phyloP scores from a whole-genome alignment of 2,113 vertebrate species.

The Acanthochromis polyacanthus region DNA sequence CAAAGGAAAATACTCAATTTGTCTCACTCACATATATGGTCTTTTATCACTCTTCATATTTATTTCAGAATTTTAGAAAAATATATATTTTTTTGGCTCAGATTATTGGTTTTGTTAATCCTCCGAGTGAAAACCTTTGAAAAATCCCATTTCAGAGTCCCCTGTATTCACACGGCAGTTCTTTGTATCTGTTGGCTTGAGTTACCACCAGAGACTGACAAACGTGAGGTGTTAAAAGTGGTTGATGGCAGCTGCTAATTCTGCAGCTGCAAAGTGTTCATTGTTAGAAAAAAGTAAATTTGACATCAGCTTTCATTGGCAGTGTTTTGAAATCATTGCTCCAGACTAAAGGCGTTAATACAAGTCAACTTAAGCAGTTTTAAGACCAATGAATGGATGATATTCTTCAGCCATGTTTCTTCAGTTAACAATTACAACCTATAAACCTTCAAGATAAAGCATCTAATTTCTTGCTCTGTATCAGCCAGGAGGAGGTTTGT shows the following conservation, averaged over 20 bases:
- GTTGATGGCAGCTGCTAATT: constrained; percentile 13
- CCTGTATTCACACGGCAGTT: not conserved
- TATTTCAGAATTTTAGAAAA: too few relatives aligned
- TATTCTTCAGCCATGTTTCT: not conserved
- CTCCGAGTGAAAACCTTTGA: not conserved
- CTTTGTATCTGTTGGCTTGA: constrained; percentile 19
- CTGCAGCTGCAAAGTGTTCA: not conserved
- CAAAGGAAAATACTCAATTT: too few relatives aligned
- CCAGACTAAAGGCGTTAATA: not conserved
- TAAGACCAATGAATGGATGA: not conserved
- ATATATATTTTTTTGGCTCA: not conserved
- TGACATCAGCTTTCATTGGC: constrained; percentile 4
- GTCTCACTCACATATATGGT: too few relatives aligned
- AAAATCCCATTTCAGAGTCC: constrained; percentile 7
- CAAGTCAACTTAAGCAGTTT: not conserved
- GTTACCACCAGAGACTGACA: not conserved
- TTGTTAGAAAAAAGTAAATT: not conserved
- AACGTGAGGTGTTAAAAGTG: constrained; percentile 13
- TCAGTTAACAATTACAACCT: not conserved
- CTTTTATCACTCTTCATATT: too few relatives aligned
- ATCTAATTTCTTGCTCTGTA: not conserved
- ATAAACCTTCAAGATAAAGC: not conserved
- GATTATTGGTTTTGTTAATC: constrained; percentile 17
- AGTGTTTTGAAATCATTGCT: not conserved
- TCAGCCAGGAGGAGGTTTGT: not conserved